These are phyloP conservation scores for Donacobius atricapilla DNA, from an alignment of 2,113 vertebrate species.

Conservation along the genomic window DNA sequence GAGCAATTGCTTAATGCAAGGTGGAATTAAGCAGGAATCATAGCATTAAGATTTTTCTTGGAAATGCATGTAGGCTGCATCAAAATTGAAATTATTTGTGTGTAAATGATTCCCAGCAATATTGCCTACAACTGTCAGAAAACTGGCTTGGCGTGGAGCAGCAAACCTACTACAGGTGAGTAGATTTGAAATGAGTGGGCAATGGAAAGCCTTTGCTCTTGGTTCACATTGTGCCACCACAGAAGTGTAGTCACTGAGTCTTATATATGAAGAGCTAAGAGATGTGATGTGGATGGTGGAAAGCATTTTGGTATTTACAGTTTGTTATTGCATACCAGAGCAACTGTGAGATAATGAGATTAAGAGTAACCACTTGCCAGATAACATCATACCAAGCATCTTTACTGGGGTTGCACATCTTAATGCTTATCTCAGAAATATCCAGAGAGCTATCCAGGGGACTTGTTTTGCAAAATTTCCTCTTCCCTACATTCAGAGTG, in stretches of 20 bases:
- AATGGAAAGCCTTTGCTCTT: background rate
- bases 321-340: conserved; percentile 51
- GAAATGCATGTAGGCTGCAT: background rate
- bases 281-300: background rate
- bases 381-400: conserved; percentile 14
- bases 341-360: conserved; percentile 20
- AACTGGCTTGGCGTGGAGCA: background rate
- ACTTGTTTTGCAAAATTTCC: background rate
- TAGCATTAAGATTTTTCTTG: background rate
- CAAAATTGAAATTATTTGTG: background rate
- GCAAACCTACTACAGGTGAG: background rate
- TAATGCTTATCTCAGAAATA: conserved; percentile 33
- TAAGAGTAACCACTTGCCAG: conserved; percentile 18
- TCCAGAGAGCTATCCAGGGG: background rate
- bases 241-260: background rate
- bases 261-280: background rate
- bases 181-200: background rate
- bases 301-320: conserved; percentile 45
- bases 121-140: background rate
- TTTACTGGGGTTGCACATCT: background rate
- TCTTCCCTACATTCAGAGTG: background rate
- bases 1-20: background rate
- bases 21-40: background rate
- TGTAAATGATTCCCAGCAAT: background rate
- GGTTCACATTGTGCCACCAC: background rate